Percentiles rank a stretch among this genome's conserved stretches.
Conservation (phyloP, 2,113 vertebrate species). For the Penelope pileata region DNA sequence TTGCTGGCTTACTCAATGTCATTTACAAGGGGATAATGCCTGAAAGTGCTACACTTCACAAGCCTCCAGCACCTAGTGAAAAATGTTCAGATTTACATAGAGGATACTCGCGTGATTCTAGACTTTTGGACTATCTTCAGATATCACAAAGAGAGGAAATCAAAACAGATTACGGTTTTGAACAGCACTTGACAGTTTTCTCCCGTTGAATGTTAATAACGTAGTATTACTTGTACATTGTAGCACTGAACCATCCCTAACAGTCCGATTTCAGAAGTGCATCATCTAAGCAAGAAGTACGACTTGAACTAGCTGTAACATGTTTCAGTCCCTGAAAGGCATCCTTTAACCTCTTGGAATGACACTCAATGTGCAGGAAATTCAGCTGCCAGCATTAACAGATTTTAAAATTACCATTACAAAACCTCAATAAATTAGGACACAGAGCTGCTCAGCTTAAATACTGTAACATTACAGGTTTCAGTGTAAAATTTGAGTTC, state of each 20-base stretch:
- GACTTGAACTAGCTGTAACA: not conserved
- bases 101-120: not conserved
- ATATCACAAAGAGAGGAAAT: not conserved
- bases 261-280: not conserved
- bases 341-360: not conserved
- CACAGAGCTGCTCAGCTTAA: not conserved
- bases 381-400: not conserved
- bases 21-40: not conserved
- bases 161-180: not conserved
- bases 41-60: not conserved
- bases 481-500: not conserved
- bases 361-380: not conserved
- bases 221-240: too few relatives aligned
- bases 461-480: not conserved
- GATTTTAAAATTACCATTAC: conserved; percentile 16
- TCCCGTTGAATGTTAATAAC: not conserved
- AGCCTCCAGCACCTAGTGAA: not conserved
- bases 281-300: not conserved
- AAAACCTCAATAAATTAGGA: not conserved
- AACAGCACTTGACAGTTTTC: not conserved
- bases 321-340: not conserved
- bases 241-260: not conserved
- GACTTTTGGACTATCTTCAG: not conserved
- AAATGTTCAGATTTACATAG: fast-evolving
- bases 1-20: not conserved